phyloP scores from a whole-genome alignment of 2,797 vertebrate genomes.

The Chrysocyon brachyurus region DNA sequence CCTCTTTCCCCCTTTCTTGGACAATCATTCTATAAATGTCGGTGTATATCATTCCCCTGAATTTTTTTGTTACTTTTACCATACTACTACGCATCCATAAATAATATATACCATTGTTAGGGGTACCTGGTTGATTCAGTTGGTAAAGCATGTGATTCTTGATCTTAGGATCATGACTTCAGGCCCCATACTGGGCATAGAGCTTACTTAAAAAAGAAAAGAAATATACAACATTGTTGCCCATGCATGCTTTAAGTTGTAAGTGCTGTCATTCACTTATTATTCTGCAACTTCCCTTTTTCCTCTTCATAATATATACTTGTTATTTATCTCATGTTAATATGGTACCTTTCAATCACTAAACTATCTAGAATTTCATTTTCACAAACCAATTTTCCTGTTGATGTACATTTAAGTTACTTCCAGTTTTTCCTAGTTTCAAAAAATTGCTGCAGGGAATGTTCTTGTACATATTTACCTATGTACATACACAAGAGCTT shows the following conservation, averaged over 20 bases:
- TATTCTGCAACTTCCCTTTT: not conserved
- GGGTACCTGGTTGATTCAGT: not conserved
- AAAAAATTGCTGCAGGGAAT: not conserved
- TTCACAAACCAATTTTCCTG: constrained; percentile 37
- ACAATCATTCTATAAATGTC: not conserved
- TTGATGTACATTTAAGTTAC: not conserved
- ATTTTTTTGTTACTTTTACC: constrained; percentile 16
- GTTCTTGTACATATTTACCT: not conserved
- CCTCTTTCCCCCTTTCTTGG: not conserved
- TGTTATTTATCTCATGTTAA: constrained; percentile 4
- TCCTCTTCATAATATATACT: not conserved
- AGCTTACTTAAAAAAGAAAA: not conserved
- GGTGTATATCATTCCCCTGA: not conserved
- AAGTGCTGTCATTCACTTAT: not conserved
- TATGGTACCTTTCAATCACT: not conserved
- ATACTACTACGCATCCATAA: not conserved
- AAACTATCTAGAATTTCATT: constrained; percentile 39
- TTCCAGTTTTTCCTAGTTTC: not conserved
- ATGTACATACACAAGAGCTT: not conserved
- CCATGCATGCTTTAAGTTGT: not conserved
- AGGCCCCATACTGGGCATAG: not conserved
- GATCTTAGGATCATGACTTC: not conserved
- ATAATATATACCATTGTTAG: not conserved
- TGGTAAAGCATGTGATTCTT: not conserved
- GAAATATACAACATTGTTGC: not conserved